A percentile compares a stretch with the other conserved stretches of the same genome.
These are phyloP conservation scores for Salmo trutta DNA, from an alignment of 2,797 vertebrate species.

Conservation along the genomic window DNA sequence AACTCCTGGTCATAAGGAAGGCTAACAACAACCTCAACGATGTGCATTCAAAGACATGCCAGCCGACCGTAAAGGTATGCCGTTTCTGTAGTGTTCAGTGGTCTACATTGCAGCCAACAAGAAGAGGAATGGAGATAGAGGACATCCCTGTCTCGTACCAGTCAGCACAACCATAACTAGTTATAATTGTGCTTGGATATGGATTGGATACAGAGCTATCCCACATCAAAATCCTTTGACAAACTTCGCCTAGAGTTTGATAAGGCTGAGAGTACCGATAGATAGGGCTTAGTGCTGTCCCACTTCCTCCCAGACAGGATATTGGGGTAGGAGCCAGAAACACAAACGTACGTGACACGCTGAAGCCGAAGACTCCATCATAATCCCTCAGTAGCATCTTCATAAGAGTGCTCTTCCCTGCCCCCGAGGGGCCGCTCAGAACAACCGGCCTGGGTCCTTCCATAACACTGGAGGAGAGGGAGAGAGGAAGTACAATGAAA, in stretches of 20 bases:
- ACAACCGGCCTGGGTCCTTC: constrained; percentile 91
- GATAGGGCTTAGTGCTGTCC: not conserved
- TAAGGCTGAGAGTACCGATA: not conserved
- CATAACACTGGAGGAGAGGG: constrained; percentile 74
- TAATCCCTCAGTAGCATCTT: constrained; percentile 90
- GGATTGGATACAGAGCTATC: not conserved
- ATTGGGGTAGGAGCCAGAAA: not conserved
- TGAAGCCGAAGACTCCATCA: constrained; percentile 90
- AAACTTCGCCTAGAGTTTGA: not conserved
- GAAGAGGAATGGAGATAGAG: not conserved
- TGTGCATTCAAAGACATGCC: not conserved
- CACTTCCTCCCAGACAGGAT: constrained; percentile 27
- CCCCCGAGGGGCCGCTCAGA: constrained; percentile 93
- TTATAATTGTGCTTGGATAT: too few relatives aligned
- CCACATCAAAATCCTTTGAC: not conserved
- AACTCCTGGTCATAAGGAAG: not conserved
- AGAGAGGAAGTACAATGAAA: not conserved
- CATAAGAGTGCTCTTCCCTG: constrained; percentile 95
- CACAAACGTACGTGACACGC: constrained; percentile 89
- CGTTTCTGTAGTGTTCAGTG: not conserved
- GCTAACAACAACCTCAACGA: not conserved
- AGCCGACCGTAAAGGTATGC: not conserved
- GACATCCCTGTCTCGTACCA: not conserved
- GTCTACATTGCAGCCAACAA: not conserved
- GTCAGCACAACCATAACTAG: not conserved